Evolutionary conservation across 2,113 vertebrate species (phyloP).

Genomic region (Scalopus aquaticus): DNA sequence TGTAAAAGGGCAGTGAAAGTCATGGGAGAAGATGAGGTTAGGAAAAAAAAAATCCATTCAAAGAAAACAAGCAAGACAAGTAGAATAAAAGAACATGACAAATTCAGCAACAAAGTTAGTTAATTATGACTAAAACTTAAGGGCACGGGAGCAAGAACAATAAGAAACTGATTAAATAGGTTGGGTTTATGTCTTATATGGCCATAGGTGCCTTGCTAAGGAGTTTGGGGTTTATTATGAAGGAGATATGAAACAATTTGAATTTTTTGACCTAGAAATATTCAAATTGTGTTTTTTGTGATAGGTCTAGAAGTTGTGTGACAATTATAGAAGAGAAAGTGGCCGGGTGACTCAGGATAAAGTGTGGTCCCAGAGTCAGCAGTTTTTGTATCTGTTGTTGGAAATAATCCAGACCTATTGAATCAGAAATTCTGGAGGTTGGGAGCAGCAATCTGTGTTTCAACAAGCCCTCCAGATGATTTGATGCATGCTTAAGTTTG

Average conservation of each 20-base stretch:
- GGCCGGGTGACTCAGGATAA: background rate
- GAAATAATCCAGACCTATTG: background rate
- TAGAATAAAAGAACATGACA: background rate
- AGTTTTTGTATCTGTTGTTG: background rate
- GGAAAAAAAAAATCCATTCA: background rate
- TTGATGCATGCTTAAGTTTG: background rate
- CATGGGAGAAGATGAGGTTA: background rate
- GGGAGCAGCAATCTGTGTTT: background rate
- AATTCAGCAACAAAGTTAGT: background rate
- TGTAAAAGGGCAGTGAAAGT: conserved; percentile 26
- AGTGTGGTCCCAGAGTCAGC: background rate
- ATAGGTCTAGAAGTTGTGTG: background rate
- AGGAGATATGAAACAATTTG: background rate
- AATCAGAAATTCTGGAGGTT: background rate
- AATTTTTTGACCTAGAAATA: background rate
- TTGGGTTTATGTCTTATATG: background rate
- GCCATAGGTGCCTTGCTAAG: background rate
- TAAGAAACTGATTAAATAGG: background rate
- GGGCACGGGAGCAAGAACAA: background rate
- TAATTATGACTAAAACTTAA: background rate
- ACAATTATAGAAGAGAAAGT: background rate
- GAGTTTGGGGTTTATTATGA: background rate
- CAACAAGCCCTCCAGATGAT: background rate
- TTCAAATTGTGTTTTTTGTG: background rate
- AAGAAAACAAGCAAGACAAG: background rate